These are phyloP conservation scores for Meteorus colon DNA, from an alignment of 2,888 invertebrate genomes.

Conservation along the genomic window DNA sequence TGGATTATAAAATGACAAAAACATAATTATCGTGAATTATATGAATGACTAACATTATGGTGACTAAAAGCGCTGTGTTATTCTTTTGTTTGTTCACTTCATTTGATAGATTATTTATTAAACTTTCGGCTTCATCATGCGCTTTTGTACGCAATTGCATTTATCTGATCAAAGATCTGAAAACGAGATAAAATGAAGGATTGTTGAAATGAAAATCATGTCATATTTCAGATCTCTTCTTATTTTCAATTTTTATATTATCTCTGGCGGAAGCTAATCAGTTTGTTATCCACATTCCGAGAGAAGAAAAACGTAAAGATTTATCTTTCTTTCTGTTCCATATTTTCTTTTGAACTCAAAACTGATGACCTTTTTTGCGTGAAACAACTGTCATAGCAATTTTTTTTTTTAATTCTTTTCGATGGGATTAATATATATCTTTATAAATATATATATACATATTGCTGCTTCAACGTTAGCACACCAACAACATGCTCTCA, in stretches of 20 bases:
- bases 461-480: slow-evolving; percentile 29
- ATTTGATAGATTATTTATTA: slow-evolving; percentile 30
- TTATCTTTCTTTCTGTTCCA: slow-evolving; percentile 38
- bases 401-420: slow-evolving; percentile 9
- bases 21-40: slow-evolving; percentile 63
- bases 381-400: background rate
- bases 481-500: slow-evolving; percentile 33
- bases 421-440: slow-evolving; percentile 37
- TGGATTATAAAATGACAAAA: slow-evolving; percentile 41
- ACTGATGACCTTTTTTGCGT: slow-evolving; percentile 12
- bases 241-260: slow-evolving; percentile 55
- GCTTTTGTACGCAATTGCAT: background rate
- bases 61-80: slow-evolving; percentile 57
- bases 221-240: background rate
- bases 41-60: slow-evolving; percentile 69
- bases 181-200: background rate
- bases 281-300: slow-evolving; percentile 50
- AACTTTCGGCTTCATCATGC: background rate
- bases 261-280: slow-evolving; percentile 66
- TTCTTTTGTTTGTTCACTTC: slow-evolving; percentile 37
- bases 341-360: background rate
- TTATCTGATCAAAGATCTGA: background rate
- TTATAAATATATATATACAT: background rate
- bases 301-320: slow-evolving; percentile 42
- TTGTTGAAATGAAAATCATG: background rate